Percentiles rank a stretch among this genome's conserved stretches.
These are phyloP conservation scores for Cepaea nemoralis DNA, from an alignment of 1,140 invertebrate species.

Conservation along the genomic window DNA sequence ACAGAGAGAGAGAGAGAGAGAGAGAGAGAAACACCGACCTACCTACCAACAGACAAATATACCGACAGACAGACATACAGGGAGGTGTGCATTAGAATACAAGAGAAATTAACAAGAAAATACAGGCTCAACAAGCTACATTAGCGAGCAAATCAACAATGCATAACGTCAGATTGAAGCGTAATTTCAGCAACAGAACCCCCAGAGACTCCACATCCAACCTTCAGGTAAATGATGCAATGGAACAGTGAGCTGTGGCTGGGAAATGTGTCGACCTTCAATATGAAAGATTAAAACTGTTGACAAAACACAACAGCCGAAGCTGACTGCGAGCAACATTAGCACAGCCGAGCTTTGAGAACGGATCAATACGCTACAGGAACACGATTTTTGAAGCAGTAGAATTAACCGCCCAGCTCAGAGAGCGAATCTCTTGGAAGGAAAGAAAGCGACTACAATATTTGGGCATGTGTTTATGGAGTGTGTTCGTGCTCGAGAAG, in stretches of 20 bases:
- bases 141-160: no score
- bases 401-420: not conserved
- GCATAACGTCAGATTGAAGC: no score
- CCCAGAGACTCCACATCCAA: no score
- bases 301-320: not conserved
- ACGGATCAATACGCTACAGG: not conserved
- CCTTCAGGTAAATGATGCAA: not conserved
- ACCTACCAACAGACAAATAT: no score
- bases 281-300: slow-evolving; percentile 1
- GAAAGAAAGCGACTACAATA: not conserved
- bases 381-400: not conserved
- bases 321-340: not conserved
- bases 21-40: no score
- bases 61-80: no score
- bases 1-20: no score
- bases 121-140: no score
- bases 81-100: no score
- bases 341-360: not conserved
- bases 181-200: no score
- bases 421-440: not conserved
- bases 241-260: not conserved
- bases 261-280: not conserved
- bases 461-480: not conserved
- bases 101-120: no score
- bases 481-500: no score